A percentile compares a stretch with the other conserved stretches of the same genome.
These are phyloP conservation scores for Cyprinella venusta DNA, from an alignment of 2,797 vertebrate species.

Conservation along the genomic window DNA sequence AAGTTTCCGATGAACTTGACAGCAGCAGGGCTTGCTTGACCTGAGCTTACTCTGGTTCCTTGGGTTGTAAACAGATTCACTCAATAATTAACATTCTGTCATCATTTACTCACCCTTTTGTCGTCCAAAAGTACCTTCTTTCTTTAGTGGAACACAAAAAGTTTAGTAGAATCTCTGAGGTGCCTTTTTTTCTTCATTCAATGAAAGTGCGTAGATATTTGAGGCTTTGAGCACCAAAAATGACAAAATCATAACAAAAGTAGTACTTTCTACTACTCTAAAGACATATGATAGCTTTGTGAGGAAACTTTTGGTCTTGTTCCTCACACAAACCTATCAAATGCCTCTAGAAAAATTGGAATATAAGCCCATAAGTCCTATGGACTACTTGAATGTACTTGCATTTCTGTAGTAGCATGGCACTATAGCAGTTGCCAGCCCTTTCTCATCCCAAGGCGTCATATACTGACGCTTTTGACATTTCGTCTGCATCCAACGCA, in stretches of 20 bases:
- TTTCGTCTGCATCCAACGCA: too few species aligned
- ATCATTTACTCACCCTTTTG: neutral
- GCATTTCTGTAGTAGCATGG: neutral
- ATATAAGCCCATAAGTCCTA: neutral
- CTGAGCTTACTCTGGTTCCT: conserved; percentile 11
- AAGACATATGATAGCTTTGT: neutral
- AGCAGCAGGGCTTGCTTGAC: conserved; percentile 21
- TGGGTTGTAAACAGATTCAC: conserved; percentile 41
- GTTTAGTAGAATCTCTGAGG: neutral
- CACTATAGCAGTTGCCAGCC: too few species aligned
- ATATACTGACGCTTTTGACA: too few species aligned
- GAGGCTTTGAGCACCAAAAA: neutral
- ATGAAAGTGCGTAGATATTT: neutral
- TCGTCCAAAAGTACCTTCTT: neutral
- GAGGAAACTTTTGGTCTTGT: neutral
- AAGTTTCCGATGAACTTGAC: conserved; percentile 33
- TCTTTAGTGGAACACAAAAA: neutral
- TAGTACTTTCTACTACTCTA: neutral
- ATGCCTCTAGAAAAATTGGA: neutral
- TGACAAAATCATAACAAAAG: neutral
- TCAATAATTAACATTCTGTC: neutral
- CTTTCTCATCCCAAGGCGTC: too few species aligned
- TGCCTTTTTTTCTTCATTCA: neutral
- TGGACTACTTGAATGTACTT: neutral
- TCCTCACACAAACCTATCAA: neutral